Conservation (phyloP, 2,113 vertebrate genomes). For the Phyllostomus hastatus region DNA sequence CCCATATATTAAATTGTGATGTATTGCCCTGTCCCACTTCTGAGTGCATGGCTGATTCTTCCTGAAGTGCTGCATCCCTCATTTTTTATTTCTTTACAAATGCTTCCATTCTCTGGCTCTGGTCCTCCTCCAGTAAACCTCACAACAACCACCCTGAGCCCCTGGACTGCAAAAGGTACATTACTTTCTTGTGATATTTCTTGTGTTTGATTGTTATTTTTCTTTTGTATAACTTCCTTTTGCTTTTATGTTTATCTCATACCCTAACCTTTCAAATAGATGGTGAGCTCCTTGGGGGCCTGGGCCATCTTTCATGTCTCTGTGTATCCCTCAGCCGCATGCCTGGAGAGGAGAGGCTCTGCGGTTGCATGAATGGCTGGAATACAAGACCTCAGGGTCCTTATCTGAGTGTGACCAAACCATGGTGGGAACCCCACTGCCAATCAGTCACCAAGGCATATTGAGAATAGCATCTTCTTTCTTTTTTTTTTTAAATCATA, state of each 20-base stretch:
- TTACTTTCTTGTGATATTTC: background rate
- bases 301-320: background rate
- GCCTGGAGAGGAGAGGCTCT: background rate
- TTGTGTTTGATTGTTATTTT: background rate
- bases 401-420: background rate
- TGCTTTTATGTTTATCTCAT: background rate
- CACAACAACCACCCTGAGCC: background rate
- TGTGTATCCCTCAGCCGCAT: accelerated
- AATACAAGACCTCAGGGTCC: background rate
- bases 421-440: background rate
- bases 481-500: background rate
- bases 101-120: background rate
- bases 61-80: accelerated
- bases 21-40: background rate
- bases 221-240: background rate
- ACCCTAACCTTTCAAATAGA: background rate
- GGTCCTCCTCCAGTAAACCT: background rate
- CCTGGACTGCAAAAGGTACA: background rate
- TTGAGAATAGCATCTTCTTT: background rate
- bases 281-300: background rate
- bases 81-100: background rate
- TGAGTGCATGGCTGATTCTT: background rate
- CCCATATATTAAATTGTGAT: background rate
- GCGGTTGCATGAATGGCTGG: accelerated
- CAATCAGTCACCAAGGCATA: background rate